Evolutionary conservation across 2,113 vertebrate species (phyloP).

Genomic region (Limnothrissa miodon): DNA sequence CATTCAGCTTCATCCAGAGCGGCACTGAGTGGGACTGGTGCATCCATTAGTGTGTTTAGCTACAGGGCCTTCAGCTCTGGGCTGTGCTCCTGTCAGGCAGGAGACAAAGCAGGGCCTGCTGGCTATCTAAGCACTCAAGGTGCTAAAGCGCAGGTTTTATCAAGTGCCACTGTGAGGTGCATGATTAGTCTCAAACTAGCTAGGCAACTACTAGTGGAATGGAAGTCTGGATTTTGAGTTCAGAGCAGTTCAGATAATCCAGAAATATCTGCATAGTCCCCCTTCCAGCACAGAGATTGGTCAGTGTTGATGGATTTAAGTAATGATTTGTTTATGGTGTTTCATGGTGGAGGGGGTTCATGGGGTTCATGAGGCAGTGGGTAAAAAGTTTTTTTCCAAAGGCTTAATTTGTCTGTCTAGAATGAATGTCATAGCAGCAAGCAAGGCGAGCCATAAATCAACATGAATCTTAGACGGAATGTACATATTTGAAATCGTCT

Average conservation of each 20-base stretch:
- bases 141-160: background rate
- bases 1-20: background rate
- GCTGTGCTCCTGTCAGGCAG: background rate
- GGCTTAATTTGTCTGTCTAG: background rate
- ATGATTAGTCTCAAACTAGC: background rate
- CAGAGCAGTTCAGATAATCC: conserved; percentile 10
- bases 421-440: background rate
- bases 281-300: background rate
- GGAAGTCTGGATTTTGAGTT: background rate
- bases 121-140: background rate
- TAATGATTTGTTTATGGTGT: background rate
- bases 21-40: background rate
- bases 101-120: background rate
- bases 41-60: background rate
- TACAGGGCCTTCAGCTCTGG: background rate
- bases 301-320: background rate
- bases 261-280: background rate
- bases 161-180: background rate
- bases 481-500: background rate
- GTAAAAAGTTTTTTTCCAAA: background rate
- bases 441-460: background rate
- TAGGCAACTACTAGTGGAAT: background rate
- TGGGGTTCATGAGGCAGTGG: too few relatives aligned
- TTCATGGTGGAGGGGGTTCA: background rate
- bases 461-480: background rate